A percentile compares a stretch with the other conserved stretches of the same genome.
phyloP scores from a whole-genome alignment of 2,113 vertebrate species.

The Trachemys scripta region DNA sequence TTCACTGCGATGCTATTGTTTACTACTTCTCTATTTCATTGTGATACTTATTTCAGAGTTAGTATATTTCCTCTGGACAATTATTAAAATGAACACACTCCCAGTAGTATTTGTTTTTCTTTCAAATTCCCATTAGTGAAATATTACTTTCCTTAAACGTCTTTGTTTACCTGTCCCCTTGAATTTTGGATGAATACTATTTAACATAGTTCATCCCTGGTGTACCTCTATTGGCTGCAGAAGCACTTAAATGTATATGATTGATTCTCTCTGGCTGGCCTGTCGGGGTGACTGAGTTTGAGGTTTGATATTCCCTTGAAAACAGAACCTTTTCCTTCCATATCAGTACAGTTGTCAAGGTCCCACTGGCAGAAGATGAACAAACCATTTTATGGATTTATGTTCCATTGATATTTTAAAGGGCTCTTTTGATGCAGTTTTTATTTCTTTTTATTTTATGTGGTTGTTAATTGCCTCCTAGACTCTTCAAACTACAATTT shows the following conservation, averaged over 20 bases:
- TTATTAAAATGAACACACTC: not conserved
- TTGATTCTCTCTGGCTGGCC: not conserved
- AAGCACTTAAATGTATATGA: not conserved
- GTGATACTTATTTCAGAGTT: not conserved
- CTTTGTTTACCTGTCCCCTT: not conserved
- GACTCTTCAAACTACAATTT: not conserved
- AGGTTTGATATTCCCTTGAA: not conserved
- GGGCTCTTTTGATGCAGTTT: not conserved
- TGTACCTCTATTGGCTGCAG: not conserved
- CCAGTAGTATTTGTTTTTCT: not conserved
- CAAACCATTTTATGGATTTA: not conserved
- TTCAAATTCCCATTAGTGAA: not conserved
- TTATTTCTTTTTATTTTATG: not conserved
- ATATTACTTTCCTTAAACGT: not conserved
- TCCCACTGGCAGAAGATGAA: not conserved
- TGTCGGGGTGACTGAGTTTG: not conserved
- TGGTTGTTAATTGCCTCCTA: not conserved
- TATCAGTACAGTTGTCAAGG: not conserved
- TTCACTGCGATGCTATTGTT: not conserved
- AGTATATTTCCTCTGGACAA: not conserved
- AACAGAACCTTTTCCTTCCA: not conserved
- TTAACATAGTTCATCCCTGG: not conserved
- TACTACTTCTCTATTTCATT: not conserved
- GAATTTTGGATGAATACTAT: not conserved
- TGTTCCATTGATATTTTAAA: conserved; percentile 5